These are phyloP conservation scores for Cheilosia impressa DNA, from an alignment of 2,888 invertebrate genomes.

Conservation along the genomic window DNA sequence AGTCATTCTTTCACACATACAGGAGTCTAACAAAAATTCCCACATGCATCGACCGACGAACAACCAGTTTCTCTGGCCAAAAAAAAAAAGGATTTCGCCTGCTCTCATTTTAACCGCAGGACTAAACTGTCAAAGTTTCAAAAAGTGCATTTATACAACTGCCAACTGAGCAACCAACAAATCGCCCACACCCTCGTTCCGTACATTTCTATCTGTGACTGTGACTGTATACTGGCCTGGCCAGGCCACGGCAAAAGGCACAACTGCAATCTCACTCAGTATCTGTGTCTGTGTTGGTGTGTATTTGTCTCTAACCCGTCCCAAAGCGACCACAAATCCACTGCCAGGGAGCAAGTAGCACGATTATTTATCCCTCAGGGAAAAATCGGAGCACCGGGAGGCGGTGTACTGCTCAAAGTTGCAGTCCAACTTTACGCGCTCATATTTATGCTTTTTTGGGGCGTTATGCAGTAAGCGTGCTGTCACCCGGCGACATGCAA, in stretches of 20 bases:
- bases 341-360: slow-evolving; percentile 68
- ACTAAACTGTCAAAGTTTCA: slow-evolving; percentile 75
- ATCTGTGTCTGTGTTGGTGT: neutral
- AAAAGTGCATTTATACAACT: slow-evolving; percentile 75
- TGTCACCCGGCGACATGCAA: slow-evolving; percentile 66
- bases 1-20: slow-evolving; percentile 3
- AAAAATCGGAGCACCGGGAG: slow-evolving; percentile 24
- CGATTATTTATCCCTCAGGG: slow-evolving; percentile 70
- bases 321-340: slow-evolving; percentile 74
- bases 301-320: slow-evolving; percentile 34
- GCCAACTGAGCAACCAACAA: slow-evolving; percentile 72
- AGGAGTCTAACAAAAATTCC: slow-evolving; percentile 32
- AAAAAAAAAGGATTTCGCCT: slow-evolving; percentile 48
- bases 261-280: slow-evolving; percentile 59
- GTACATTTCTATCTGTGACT: slow-evolving; percentile 27
- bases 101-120: slow-evolving; percentile 74
- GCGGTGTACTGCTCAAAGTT: slow-evolving; percentile 35
- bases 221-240: neutral
- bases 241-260: slow-evolving; percentile 16
- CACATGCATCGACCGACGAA: slow-evolving; percentile 61
- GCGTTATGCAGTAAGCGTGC: slow-evolving; percentile 72
- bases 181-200: slow-evolving; percentile 39
- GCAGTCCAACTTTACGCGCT: slow-evolving; percentile 63
- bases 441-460: slow-evolving; percentile 65
- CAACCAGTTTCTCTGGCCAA: slow-evolving; percentile 40